Evolutionary conservation across 2,888 invertebrate species (phyloP).

Genomic region (Philereme vetulata): DNA sequence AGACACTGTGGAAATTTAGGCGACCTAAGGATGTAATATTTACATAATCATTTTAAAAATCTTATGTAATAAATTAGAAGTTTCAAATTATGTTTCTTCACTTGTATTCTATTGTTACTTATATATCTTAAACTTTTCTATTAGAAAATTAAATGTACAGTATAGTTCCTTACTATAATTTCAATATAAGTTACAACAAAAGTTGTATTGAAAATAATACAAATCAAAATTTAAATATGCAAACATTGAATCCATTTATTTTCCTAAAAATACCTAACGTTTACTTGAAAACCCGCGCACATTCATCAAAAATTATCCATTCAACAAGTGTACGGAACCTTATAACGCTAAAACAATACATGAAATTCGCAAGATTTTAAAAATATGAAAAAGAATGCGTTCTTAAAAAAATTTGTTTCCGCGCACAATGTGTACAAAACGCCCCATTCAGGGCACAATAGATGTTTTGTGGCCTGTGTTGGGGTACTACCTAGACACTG

Average conservation of each 20-base stretch:
- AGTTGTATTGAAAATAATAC: no score
- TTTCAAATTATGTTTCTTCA: no score
- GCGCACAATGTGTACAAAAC: constrained; percentile 71
- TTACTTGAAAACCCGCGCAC: constrained; percentile 8
- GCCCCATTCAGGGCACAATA: constrained; percentile 77
- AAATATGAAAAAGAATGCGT: constrained; percentile 63
- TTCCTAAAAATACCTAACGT: background rate
- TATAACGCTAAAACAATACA: constrained; percentile 43
- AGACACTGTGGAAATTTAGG: no score
- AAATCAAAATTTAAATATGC: no score
- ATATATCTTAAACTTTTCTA: no score
- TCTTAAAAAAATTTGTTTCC: constrained; percentile 79
- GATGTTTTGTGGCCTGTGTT: constrained; percentile 51
- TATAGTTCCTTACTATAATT: no score
- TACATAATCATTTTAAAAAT: no score
- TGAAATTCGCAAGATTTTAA: constrained; percentile 38
- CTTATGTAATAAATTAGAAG: no score
- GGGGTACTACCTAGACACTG: constrained; percentile 25
- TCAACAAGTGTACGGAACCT: constrained; percentile 63
- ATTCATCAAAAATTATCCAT: constrained; percentile 62
- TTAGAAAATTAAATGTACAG: no score
- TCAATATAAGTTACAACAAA: no score
- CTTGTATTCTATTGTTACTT: no score
- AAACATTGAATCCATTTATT: background rate
- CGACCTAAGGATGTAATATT: no score